Base-by-base conservation (phyloP, 2,113 vertebrate species). In the Malaclemys terrapin region DNA sequence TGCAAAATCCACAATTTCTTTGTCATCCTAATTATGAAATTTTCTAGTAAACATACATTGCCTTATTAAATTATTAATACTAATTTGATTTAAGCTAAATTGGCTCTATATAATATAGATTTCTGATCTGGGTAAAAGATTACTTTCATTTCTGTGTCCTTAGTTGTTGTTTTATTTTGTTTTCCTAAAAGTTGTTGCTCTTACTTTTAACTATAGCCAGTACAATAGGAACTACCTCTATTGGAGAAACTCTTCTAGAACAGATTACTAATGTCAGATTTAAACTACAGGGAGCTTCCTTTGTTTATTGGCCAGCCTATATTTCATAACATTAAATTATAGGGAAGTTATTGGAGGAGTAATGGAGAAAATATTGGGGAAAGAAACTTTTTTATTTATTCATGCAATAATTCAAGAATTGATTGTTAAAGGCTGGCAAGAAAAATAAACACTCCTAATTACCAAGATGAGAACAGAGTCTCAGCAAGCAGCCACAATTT, bases 391-490 rank as follows among this genome's bases (percentile, higher is more conserved):
- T 94, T 96, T 76, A 86, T 96, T 92, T 49, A 94, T 94, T 94
- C 56, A 22, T 88, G n/a, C 4, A 54, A 57, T 89, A 97, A 38
- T 88, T 97, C 88, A 19, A 42, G 10, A 95, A 97, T 80, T 97
- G 57, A 87, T 95, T 94, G 86, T 25, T 89, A 85, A 95, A 94
- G 11, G 17, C 89, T 96, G 52, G 53, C 91, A 89, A 93, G 81
- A 31, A 93, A 97, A 96, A 97, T 49, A 92, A 97, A 93, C 85
- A 97, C 16, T 88, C 42, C 54, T 91, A 95, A 97, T 97, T 97
- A 94, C 3, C 42, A 96, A 85, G 57, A 93, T 53, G 17, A 56
- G 10, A 96, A 94, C n/a, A 96, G 35, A 75, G 82, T 82, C 90
- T 96, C 75, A 94, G 89, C 72, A 92, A 82, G 87, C 53, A 94